These are phyloP conservation scores for Crotalus viridis DNA, from an alignment of 2,113 vertebrate species.

Conservation along the genomic window DNA sequence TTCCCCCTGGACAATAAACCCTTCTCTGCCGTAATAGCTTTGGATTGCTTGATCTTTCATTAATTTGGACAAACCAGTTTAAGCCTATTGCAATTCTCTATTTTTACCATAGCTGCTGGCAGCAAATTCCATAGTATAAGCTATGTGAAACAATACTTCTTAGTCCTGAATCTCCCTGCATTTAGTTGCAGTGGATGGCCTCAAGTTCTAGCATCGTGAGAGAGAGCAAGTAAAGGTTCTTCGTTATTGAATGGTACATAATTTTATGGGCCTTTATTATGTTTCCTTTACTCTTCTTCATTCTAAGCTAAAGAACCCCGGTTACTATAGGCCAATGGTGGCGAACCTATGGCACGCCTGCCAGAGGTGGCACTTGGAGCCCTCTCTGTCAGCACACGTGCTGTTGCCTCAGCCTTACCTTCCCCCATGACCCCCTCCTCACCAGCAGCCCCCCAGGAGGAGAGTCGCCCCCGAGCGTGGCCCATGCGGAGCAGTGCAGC, in stretches of 20 bases:
- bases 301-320: neutral
- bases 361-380: too few species aligned
- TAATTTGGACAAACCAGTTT: neutral
- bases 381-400: too few species aligned
- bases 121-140: neutral
- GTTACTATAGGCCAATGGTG: neutral
- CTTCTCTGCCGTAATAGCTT: neutral
- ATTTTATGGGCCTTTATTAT: neutral
- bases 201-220: neutral
- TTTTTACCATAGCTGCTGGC: neutral
- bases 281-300: neutral
- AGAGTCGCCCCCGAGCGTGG: too few species aligned
- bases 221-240: neutral
- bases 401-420: too few species aligned
- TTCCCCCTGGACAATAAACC: neutral
- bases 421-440: too few species aligned
- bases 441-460: too few species aligned
- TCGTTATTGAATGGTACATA: neutral
- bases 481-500: too few species aligned
- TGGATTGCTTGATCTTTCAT: neutral
- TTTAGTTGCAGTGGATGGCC: neutral
- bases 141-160: neutral
- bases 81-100: neutral
- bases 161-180: neutral
- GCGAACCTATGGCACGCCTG: too few species aligned